Percentiles rank a stretch among this genome's conserved stretches.
phyloP scores from a whole-genome alignment of 2,113 vertebrate genomes.

The Sebastes fasciatus region DNA sequence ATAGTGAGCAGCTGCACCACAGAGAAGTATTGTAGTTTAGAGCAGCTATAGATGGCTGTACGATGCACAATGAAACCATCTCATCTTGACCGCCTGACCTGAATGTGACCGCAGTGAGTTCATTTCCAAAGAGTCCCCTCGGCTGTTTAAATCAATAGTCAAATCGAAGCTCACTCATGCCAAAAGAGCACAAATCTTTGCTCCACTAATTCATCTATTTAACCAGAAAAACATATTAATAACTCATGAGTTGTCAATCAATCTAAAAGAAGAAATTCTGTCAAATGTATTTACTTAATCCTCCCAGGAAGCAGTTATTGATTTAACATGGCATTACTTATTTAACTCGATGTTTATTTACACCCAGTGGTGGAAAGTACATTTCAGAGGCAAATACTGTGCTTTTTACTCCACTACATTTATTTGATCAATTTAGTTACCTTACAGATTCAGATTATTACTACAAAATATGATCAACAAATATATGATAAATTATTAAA shows the following conservation, averaged over 20 bases:
- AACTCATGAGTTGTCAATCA: not conserved
- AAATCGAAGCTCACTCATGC: not conserved
- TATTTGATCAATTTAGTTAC: not conserved
- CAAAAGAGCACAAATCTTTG: not conserved
- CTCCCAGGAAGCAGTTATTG: not conserved
- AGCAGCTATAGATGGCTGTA: not conserved
- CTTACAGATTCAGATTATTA: too few species aligned
- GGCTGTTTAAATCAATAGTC: not conserved
- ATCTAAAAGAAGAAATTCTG: not conserved
- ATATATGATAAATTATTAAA: too few species aligned
- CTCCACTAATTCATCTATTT: not conserved
- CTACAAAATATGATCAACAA: too few species aligned
- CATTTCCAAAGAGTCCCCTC: not conserved
- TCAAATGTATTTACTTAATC: slow-evolving; percentile 2
- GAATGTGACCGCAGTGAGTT: not conserved
- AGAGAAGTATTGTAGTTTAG: slow-evolving; percentile 5
- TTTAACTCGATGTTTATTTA: slow-evolving; percentile 6
- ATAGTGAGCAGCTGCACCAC: not conserved
- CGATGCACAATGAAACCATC: not conserved
- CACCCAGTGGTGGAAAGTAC: not conserved
- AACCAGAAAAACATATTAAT: not conserved
- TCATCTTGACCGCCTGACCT: not conserved
- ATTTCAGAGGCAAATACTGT: not conserved
- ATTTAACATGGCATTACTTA: slow-evolving; percentile 11
- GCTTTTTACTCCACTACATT: not conserved